Evolutionary conservation across 2,797 vertebrate genomes (phyloP).

Genomic region (Brotogeris chrysoptera): DNA sequence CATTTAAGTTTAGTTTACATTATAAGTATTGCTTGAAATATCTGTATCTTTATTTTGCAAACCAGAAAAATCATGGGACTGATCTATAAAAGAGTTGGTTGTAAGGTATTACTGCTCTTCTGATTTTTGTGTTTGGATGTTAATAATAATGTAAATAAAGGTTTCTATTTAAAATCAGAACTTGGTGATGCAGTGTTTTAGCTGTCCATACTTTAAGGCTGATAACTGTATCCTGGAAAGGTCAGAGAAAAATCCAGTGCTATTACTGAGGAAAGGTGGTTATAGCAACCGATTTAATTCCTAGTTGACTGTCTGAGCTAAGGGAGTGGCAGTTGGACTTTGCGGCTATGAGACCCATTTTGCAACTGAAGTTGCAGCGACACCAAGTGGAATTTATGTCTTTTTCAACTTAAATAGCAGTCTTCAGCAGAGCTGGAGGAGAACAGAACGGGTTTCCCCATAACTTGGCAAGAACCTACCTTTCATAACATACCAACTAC

Average conservation of each 20-base stretch:
- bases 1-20: constrained; percentile 73
- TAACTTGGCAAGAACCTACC: background rate
- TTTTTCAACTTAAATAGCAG: background rate
- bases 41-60: constrained; percentile 68
- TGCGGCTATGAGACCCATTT: background rate
- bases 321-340: background rate
- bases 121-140: constrained; percentile 85
- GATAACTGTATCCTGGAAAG: background rate
- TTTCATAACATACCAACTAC: background rate
- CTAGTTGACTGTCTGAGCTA: background rate
- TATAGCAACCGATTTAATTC: background rate
- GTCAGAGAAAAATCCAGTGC: background rate
- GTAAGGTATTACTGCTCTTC: constrained; percentile 84
- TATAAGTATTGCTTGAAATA: constrained; percentile 69
- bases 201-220: background rate
- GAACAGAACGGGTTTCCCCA: background rate
- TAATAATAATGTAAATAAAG: constrained; percentile 96
- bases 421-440: background rate
- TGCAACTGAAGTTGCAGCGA: background rate
- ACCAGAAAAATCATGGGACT: constrained; percentile 61
- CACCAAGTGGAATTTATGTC: rapidly evolving
- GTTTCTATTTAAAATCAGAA: constrained; percentile 89
- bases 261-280: background rate
- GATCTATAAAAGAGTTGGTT: constrained; percentile 80
- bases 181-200: background rate